Base-by-base conservation (phyloP, 2,797 vertebrate genomes). In the Sebastes alutus region DNA sequence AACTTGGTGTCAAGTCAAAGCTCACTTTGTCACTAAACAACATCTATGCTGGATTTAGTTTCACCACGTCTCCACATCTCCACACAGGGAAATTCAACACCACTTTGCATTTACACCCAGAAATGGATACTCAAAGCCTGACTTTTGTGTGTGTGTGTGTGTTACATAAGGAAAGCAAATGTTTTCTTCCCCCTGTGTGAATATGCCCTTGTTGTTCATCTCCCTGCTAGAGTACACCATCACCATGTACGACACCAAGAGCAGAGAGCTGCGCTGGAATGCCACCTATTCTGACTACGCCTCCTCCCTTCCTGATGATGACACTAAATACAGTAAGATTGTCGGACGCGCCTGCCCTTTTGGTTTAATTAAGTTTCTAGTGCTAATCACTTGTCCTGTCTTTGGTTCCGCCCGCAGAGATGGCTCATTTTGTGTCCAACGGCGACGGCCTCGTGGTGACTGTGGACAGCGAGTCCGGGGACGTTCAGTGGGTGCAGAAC, bases 171-270 rank as follows among this genome's bases (percentile, higher is more conserved):
- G 2, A 75, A 70, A 35, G 46, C 54, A n/a, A 30, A 58, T 46
- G 1, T 59, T 30, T 13, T 29, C 1, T 25, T 25, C 1, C 20
- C 18, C 0, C 6, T 30, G 18, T 67, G 59, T 67, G 23, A 69
- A 38, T 66, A 70, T 7, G 0, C 56, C 27, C 11, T 33, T 20
- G 16, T 66, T 75, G 60, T 71, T 77, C 13, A 20, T 79, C 16
- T 0, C 6, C 18, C 8, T 77, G 96, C 61, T 55, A 99, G 99
- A 99, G 80, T 99, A 99, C 68, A 99, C 98, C 9, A 99, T 99
- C 94, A 99, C 99, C 62, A 99, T 99, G 98, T 99, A 98, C 1
- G 99, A 99, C 96, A 99, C 98, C 80, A 99, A 99, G 91, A 98
- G 96, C 91, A 95, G 98, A 67, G 98, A 99, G 93, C 93, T 99